Evolutionary conservation across 2,888 invertebrate genomes (phyloP), one percentile per base, ranked within the genome.

Genomic region (Ametastegia equiseti): DNA sequence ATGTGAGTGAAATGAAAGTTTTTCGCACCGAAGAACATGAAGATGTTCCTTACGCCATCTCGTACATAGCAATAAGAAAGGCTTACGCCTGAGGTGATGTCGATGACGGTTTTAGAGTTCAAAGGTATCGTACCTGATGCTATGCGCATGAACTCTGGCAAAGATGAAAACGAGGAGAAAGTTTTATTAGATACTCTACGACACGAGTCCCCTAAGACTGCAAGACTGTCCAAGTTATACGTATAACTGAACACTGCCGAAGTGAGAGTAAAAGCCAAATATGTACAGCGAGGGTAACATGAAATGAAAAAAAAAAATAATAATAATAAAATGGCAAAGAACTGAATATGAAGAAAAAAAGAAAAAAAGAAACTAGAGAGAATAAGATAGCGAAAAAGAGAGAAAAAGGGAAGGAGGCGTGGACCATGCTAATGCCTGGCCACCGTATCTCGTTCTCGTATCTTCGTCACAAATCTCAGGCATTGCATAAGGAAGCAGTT

Each of bases 401-500:
- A 30, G 9, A 67, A 13, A 9, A 39, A 15, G 57, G n/a, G 57
- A 75, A 75, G 36, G 15, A 75, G 54, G 4, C 19, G 30, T 54
- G 36, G 75, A 57, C 54, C 75, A 19, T 57, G 57, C 54, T 71
- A 47, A 71, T 71, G 71, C 47, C 30, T 47, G 23, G 45, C 11
- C 45, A 15, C 23, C 57, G 33, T 75, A 50, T 50, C 73, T 73
- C n/a, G 73, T 39, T 3, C 73, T 33, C 27, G 36, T 75, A 75
- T 54, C 75, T 54, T 19, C 54, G 54, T 75, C 19, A 23, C 33
- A 54, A 75, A 75, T 75, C 57, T 50, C 57, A 75, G 23, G 36
- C 57, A 75, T 75, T 57, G 75, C 75, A 75, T 75, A 36, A 30
- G 54, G 57, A 54, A 75, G 27, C 57, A 75, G 75, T 75, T 50